Evolutionary conservation across 2,888 invertebrate genomes (phyloP), one percentile per base, ranked within the genome.

Genomic region (Eucriotettix oculatus): DNA sequence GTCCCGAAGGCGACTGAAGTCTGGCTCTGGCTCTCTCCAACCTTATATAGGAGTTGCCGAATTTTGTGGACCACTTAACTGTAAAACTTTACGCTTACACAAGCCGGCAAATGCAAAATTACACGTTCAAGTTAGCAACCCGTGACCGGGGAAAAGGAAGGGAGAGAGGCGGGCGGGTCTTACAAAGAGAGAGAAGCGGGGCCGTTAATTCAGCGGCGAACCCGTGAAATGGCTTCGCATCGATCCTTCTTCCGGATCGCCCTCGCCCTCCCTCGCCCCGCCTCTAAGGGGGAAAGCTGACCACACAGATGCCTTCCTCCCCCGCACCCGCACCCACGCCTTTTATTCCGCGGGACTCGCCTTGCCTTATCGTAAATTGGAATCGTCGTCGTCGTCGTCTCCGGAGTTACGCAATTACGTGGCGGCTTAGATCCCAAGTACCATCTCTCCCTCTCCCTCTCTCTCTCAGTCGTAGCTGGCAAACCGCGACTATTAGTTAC

Each of bases 21-120:
- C 69, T 66, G 66, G 71, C 70, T 69, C 66, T 68, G 64, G 65
- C 66, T 63, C 65, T 66, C 67, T 67, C 68, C 72, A 72, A 69
- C 76, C 75, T 77, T 78, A 78, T 78, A 78, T 77, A 78, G 29
- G 75, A 74, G 74, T 75, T 76, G 73, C 75, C 76, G 75, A 78
- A 79, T 78, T 79, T 79, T 75, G 78, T 79, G 78, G 78, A 75
- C 78, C 78, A 78, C 78, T 78, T 77, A 78, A 78, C 79, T 78
- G 79, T 78, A 79, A 79, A 79, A 77, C 76, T 76, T 76, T 74
- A 73, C 74, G 75, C 76, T 76, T 74, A 75, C 73, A 72, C 73
- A 74, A 74, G 70, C 68, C 62, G 59, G 75, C 76, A 73, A 76
- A 76, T 77, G 77, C 76, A 78, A 78, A 79, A 78, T 78, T 78